Base-by-base conservation (phyloP, 1,140 invertebrate species). In the Conus betulinus region DNA sequence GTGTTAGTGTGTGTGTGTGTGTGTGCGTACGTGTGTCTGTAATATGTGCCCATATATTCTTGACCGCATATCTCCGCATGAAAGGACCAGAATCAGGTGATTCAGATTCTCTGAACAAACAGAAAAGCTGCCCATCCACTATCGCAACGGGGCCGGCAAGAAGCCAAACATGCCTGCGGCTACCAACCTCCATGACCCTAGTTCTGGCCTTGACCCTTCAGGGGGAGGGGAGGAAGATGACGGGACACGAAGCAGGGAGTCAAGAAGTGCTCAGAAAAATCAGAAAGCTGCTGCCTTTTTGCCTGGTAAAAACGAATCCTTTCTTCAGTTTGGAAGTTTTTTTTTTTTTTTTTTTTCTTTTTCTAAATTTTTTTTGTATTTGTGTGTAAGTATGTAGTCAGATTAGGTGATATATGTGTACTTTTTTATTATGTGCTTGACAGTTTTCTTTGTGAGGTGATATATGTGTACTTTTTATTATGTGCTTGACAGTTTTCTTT, bases 41-140 rank as follows among this genome's bases (percentile, higher is more conserved):
- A 39, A 39, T 39, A 39, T 39, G 3, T 39, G 39, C 39, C 39
- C 39, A 39, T 39, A n/a, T n/a, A 39, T 39, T 39, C 39, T 39
- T 39, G 39, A 39, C 39, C 3, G 3, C 0, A 39, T 39, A 39
- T 39, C 39, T 0, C 39, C 3, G 39, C 39, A 39, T 39, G 39
- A 39, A 39, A 39, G 39, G 39, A 39, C 39, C 39, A 39, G 39
- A 39, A 39, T 39, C 39, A 39, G 39, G 39, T 87, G 23, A 57
- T 25, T 39, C 23, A 23, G 55, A 39, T 81, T 57, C 25, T 81
- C n/a, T 85, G 90, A 89, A 51, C 63, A 91, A 91, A 67, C 93
- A 94, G 93, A 94, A 87, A 94, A 93, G 89, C 91, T 94, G 57
- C 93, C 93, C 5, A 93, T 94, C 87, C 93, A 94, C 87, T 93